Base-by-base conservation (phyloP, 2,888 invertebrate genomes). In the Opisthograptis luteolata region DNA sequence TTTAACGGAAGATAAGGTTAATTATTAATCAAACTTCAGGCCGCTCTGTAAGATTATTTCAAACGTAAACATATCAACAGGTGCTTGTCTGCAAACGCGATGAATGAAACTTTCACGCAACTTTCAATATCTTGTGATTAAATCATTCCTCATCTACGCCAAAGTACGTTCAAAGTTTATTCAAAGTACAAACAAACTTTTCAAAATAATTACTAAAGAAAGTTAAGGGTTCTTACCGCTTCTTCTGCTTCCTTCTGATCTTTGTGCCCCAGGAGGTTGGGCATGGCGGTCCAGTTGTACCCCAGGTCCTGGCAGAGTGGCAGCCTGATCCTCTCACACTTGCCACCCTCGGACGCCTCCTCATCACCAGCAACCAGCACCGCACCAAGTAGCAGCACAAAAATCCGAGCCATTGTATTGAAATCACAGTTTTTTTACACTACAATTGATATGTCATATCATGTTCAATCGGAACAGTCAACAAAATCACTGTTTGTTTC, bases 201-300 rank as follows among this genome's bases (percentile, higher is more conserved):
- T 19, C 1, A 14, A 22, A 24, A 9, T 25, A 6, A n/a, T n/a
- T n/a, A n/a, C n/a, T n/a, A n/a, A n/a, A n/a, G n/a, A n/a, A n/a
- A n/a, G n/a, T n/a, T n/a, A n/a, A n/a, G n/a, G n/a, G n/a, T 13
- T 5, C 87, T 93, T 89, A 96, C 95, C 92, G 93, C 94, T 73
- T 94, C 92, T 71, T 95, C 95, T 42, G 97, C 96, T 73, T 96
- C 95, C 67, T 94, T 92, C 84, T 97, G 97, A 75, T 94, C 94
- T 55, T 92, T 92, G 78, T 97, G 96, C 1, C 95, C 96, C 83
- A 96, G 93, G 55, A 96, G 92, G 88, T 97, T 97, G 39, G 97
- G 97, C 95, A 97, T 95, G 20, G 93, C 93, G 15, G 97, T 97
- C 87, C 94, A 93, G 86, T 97, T 97, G 88, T 97, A 97, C 64